These are phyloP conservation scores for Galbula dea DNA, from an alignment of 2,113 vertebrate genomes.

Conservation along the genomic window DNA sequence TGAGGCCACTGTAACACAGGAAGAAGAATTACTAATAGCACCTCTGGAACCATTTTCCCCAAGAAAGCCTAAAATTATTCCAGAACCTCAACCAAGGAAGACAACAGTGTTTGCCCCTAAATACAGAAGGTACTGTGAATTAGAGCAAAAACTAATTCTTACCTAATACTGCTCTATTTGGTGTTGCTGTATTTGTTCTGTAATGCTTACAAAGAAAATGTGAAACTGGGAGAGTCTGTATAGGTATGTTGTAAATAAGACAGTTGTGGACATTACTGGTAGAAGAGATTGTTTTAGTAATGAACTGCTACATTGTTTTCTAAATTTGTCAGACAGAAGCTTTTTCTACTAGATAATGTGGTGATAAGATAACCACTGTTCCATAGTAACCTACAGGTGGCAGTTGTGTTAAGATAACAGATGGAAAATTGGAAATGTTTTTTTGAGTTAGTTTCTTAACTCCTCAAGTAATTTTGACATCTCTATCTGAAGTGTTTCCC, in stretches of 20 bases:
- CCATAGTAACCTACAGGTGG: background rate
- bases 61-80: slow-evolving; percentile 4
- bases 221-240: background rate
- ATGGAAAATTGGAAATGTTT: background rate
- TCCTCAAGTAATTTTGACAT: background rate
- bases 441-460: background rate
- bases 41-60: slow-evolving; percentile 63
- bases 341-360: background rate
- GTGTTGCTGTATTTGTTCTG: background rate
- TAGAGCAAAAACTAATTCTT: background rate
- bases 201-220: background rate
- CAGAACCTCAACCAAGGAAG: background rate
- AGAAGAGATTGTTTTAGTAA: background rate
- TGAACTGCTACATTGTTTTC: background rate
- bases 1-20: slow-evolving; percentile 76
- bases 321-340: background rate
- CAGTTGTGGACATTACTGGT: background rate
- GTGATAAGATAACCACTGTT: background rate
- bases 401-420: background rate
- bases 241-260: background rate
- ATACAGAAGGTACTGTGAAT: slow-evolving; percentile 58
- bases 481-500: background rate
- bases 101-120: slow-evolving; percentile 58
- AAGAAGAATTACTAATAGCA: slow-evolving; percentile 78
- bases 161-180: background rate